Base-by-base conservation (phyloP, 2,888 invertebrate species). In the Elysia crispata region DNA sequence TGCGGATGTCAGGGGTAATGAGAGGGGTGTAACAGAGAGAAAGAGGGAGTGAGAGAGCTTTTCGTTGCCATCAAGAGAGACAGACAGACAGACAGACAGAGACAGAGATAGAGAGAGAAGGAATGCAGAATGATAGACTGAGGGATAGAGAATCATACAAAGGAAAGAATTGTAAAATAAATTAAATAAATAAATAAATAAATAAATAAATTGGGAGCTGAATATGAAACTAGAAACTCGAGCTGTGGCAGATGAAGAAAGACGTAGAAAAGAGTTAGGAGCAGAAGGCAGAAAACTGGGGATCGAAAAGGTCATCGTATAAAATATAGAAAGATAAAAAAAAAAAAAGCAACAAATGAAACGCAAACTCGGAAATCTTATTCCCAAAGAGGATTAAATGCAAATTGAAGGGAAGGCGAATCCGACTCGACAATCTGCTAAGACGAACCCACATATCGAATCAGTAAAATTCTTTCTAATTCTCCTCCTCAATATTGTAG, bases 31-130 rank as follows among this genome's bases (percentile, higher is more conserved):
- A 33, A 33, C 8, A 23, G 50, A 49, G 23, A 15, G 23, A 49
- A n/a, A 49, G n/a, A 15, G 50, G 23, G 13, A 76, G 66, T 66
- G 23, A 50, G 70, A 60, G 13, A 54, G 33, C n/a, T n/a, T n/a
- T n/a, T n/a, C n/a, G n/a, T n/a, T n/a, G n/a, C n/a, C n/a, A 77
- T 1, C 28, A 33, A 69, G 31, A 70, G 54, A 54, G n/a, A 60
- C 33, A 69, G 31, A 31, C n/a, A 54, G 31, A 69, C 23, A 54
- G 57, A 70, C 54, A 69, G 28, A 70, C 33, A 77, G 57, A 77
- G 69, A 77, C 28, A 77, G 70, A 70, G 23, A 54, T 69, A 54
- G 33, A 57, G 74, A 15, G 15, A 30, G 28, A 28, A 67, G 6
- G 30, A 30, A 15, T 6, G 28, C 3, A 15, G 30, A 30, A 15